These are phyloP conservation scores for Hemitrygon akajei DNA, from an alignment of 2,797 vertebrate genomes.

Conservation along the genomic window DNA sequence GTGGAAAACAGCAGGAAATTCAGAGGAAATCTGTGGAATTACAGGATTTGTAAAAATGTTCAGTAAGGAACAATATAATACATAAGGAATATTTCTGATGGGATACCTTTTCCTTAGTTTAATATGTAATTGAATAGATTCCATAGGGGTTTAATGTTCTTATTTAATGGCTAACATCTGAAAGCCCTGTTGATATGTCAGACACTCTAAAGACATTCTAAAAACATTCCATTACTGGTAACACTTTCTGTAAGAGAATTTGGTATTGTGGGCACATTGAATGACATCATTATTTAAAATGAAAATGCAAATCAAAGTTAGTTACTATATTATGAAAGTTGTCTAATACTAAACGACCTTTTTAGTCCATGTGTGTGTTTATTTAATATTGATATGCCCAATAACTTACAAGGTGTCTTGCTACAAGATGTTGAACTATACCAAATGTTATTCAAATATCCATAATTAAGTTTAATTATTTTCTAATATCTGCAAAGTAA, in stretches of 20 bases:
- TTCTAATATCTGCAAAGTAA: neutral
- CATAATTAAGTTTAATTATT: neutral
- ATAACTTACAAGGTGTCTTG: neutral
- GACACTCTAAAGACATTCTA: neutral
- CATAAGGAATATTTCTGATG: neutral
- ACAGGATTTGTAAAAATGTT: neutral
- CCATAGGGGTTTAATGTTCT: neutral
- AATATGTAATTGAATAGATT: neutral
- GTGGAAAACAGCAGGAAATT: neutral
- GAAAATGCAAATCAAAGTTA: neutral
- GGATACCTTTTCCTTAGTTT: neutral
- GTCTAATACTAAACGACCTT: neutral
- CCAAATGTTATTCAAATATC: neutral
- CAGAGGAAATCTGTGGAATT: neutral
- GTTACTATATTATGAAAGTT: neutral
- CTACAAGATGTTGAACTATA: neutral
- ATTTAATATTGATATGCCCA: neutral
- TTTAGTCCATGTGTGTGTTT: neutral
- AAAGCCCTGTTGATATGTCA: neutral
- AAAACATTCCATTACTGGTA: neutral
- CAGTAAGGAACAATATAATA: too few relatives aligned
- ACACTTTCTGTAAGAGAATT: neutral
- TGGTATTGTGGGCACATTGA: neutral
- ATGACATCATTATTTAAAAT: neutral
- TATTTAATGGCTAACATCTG: neutral